Conservation (phyloP, 2,113 vertebrate genomes). For the human (Homo sapiens) region DNA sequence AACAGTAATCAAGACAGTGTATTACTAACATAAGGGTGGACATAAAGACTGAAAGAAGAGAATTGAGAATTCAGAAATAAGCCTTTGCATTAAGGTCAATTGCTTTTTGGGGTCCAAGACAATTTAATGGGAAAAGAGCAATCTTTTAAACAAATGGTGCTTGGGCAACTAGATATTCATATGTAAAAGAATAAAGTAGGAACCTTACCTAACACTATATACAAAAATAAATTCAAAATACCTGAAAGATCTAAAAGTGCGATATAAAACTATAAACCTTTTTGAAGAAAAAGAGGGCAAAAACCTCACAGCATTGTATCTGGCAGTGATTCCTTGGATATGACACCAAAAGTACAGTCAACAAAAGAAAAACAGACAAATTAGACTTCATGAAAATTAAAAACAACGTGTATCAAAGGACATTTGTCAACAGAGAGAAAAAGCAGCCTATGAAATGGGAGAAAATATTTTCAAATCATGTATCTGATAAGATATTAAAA, state of each 20-base stretch:
- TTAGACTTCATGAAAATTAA: not conserved
- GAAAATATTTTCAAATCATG: not conserved
- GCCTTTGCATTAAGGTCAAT: not conserved
- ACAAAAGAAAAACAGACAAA: not conserved
- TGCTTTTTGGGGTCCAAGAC: not conserved
- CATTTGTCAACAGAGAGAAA: not conserved
- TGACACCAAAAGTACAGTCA: not conserved
- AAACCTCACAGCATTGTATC: not conserved
- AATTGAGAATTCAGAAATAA: not conserved
- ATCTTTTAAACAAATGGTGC: not conserved
- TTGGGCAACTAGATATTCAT: not conserved
- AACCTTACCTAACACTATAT: not conserved
- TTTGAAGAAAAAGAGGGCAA: not conserved
- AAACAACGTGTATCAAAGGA: not conserved
- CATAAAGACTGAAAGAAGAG: not conserved
- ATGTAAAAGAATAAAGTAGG: not conserved
- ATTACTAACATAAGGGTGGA: not conserved
- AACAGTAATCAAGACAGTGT: not conserved
- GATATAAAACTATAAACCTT: not conserved
- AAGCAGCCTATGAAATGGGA: not conserved
- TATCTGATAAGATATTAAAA: not conserved
- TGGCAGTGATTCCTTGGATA: not conserved
- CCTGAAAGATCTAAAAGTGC: not conserved
- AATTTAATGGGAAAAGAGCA: not conserved
- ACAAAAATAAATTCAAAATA: not conserved